Percentiles rank a stretch among this genome's conserved stretches.
Evolutionary conservation across 1,140 invertebrate species (phyloP).

Genomic region (Drosophila tsacasi): DNA sequence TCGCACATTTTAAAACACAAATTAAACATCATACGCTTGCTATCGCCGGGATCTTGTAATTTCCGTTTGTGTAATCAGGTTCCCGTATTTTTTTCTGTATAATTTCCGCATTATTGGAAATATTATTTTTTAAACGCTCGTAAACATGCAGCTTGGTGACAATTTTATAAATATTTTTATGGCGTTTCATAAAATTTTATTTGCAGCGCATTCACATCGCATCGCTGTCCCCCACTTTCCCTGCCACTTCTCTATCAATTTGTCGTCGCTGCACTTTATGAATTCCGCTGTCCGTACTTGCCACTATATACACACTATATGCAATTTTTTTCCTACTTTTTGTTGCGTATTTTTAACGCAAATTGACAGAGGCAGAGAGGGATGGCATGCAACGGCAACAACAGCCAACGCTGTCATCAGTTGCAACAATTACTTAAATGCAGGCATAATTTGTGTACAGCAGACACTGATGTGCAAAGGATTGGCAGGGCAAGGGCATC

Average conservation of each 20-base stretch:
- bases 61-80: conserved; percentile 48
- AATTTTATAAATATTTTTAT: conserved; percentile 83
- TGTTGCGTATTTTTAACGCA: conserved; percentile 65
- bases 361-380: conserved; percentile 19
- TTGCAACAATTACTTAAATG: conserved; percentile 83
- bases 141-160: conserved; percentile 70
- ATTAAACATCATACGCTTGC: conserved; percentile 24
- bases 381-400: conserved; percentile 46
- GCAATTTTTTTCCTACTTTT: conserved; percentile 49
- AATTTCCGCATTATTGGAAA: conserved; percentile 73
- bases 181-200: conserved; percentile 82
- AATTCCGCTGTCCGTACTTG: conserved; percentile 49
- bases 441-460: conserved; percentile 68
- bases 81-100: conserved; percentile 35
- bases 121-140: conserved; percentile 72
- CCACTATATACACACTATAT: conserved; percentile 31
- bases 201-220: conserved; percentile 39
- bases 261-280: conserved; percentile 76
- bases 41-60: conserved; percentile 39
- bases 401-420: conserved; percentile 65
- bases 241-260: conserved; percentile 63
- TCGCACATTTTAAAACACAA: conserved; percentile 13
- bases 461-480: conserved; percentile 24
- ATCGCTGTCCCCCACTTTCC: conserved; percentile 1
- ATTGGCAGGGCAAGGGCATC: conserved; percentile 11